Evolutionary conservation across 2,797 vertebrate species (phyloP), one percentile per base, ranked within the genome.

Genomic region (Galago senegalensis): DNA sequence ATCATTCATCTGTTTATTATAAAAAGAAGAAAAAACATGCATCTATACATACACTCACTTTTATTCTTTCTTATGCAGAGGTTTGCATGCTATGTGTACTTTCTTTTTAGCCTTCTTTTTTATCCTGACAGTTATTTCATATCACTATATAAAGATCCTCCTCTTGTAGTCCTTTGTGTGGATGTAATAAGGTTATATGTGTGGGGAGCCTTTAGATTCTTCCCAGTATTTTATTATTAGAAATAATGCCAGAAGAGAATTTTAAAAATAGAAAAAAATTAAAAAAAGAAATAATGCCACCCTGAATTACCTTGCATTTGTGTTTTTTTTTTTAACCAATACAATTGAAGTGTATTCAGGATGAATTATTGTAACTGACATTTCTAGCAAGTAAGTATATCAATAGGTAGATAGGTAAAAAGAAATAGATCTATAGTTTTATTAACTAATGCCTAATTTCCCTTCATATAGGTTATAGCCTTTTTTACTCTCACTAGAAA

Each of bases 201-300:
- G 5, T 29, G 61, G n/a, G 13, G 82, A 53, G 4, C 23, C 9
- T 17, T 88, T 79, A 75, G 40, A 7, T 63, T 86, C 56, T 58
- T 87, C 18, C 25, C 4, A 77, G 75, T 60, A 83, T 82, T 88
- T 85, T 93, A 25, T 86, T 84, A 75, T 67, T 93, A 65, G 21
- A 85, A 93, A 18, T 67, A 87, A 37, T 46, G 18, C 14, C 23
- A 8, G 49, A 53, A 53, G 49, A 53, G 17, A 53, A 53, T 53
- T 53, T 53, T 2, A 53, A 53, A 53, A 53, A 53, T 53, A 4
- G 49, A 53, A 53, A 53, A 14, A 53, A 53, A 53, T 3, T 53
- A 16, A 53, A 53, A 16, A 53, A 53, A 53, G 25, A 75, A 75
- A 43, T 73, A 87, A 43, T 46, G 21, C 12, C 27, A 5, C 29